Conservation (phyloP, 2,113 vertebrate genomes). For the Nicator chloris region DNA sequence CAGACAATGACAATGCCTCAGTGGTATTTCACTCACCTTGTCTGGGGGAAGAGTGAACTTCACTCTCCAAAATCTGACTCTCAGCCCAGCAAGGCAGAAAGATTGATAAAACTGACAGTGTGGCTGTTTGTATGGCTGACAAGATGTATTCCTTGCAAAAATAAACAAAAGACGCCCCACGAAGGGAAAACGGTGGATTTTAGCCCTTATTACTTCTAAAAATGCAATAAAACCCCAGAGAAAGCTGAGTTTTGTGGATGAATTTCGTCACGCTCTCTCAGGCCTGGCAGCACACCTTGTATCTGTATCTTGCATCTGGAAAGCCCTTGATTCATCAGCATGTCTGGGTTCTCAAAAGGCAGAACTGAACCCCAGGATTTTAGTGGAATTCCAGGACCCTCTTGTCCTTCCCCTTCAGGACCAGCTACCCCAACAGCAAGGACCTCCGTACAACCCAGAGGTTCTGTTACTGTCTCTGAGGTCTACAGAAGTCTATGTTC, state of each 20-base stretch:
- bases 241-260: background rate
- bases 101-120: background rate
- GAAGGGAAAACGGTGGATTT: background rate
- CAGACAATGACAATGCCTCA: background rate
- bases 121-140: background rate
- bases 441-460: fast-evolving
- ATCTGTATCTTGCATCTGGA: background rate
- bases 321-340: background rate
- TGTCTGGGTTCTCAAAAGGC: background rate
- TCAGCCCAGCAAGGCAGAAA: background rate
- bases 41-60: background rate
- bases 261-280: background rate
- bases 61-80: background rate
- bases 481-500: background rate
- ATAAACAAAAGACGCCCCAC: fast-evolving
- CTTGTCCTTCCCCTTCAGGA: background rate
- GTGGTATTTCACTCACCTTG: fast-evolving
- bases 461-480: background rate
- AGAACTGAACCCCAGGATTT: background rate
- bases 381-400: background rate
- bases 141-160: background rate
- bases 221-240: background rate
- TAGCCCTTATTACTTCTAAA: background rate
- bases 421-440: background rate
- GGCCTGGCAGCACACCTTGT: background rate